Evolutionary conservation across 1,140 invertebrate genomes (phyloP), one percentile per base, ranked within the genome.

Genomic region (Drosophila triauraria): DNA sequence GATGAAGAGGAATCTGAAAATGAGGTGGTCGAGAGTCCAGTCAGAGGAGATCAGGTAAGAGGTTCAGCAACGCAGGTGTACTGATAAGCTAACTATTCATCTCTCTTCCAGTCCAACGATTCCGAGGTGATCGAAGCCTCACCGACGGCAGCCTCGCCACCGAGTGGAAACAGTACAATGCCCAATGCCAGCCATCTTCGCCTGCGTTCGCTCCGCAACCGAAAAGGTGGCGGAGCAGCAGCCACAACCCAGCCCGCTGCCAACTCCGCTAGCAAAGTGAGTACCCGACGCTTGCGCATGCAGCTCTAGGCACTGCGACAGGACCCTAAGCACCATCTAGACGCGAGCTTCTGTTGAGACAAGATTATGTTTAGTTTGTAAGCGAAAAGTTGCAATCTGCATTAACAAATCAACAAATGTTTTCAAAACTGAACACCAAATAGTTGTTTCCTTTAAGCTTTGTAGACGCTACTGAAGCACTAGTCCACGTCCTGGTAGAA

Each of bases 111-210:
- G 86, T 58, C 60, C 1, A 61, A 85, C 35, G 64, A 74, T 42
- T 85, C 84, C 0, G 88, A 91, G 6, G 71, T 91, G 2, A 82
- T 91, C 17, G 80, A 64, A 2, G 68, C 61, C 17, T 91, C 87
- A 15, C 87, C 88, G 15, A 76, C 78, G 7, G 38, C 50, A 0
- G 61, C 40, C 40, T 70, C 72, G 9, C 62, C 72, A 7, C 62
- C 72, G 2, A 63, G 15, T 17, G 17, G 44, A 7, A 53, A 4
- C 9, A 13, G 2, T 4, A 9, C 15, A 8, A 6, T 56, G 20
- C 40, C 12, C 5, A 76, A 78, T 40, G 67, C 56, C 25, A 75
- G 61, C 50, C 65, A 59, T 10, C 44, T 80, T 51, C 79, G 85
- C 13, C 15, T 77, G 42, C 86, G 86, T 12, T 70, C 86, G 17